Evolutionary conservation across 2,888 invertebrate species (phyloP), one percentile per base, ranked within the genome.

Genomic region (Oasisia sp.): DNA sequence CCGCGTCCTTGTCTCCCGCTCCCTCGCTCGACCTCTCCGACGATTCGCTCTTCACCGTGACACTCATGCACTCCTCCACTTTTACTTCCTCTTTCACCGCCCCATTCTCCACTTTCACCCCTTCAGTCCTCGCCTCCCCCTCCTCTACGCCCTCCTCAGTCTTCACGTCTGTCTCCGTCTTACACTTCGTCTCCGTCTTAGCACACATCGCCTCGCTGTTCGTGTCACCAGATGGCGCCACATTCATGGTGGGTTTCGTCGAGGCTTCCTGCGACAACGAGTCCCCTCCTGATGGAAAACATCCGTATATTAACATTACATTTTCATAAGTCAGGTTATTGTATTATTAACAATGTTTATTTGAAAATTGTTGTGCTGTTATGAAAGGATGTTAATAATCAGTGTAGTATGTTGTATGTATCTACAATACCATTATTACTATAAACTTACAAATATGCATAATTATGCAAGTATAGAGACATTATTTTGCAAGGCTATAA

Each of bases 81-180:
- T 92, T 92, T 1, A 91, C 92, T 14, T 92, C 92, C 89, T 91
- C 91, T 91, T 94, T 92, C 56, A 95, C 94, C 94, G 45, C 93
- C 92, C 38, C 92, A 91, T 91, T 93, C 50, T 93, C 93, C 8
- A 91, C 92, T 92, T 91, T 91, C 56, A 92, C 91, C 32, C 91
- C 92, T 38, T 93, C 93, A 92, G 93, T 93, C 27, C 27, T 74
- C 74, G 5, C 74, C 74, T 74, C 50, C 50, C 14, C 92, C 27
- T 27, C 27, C 74, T 27, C 74, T 27, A 27, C 91, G 11, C 56
- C 91, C 32, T 32, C 32, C 45, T 92, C 94, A 94, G 92, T 94
- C 93, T 91, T 93, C 93, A 27, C 38, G 7, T 32, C 32, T 27
- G 56, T 89, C 11, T 91, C 92, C n/a, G 32, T 44, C 38, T 89